Percentiles rank a stretch among this genome's conserved stretches.
These are phyloP conservation scores for Notechis scutatus DNA, from an alignment of 2,113 vertebrate species.

Conservation along the genomic window DNA sequence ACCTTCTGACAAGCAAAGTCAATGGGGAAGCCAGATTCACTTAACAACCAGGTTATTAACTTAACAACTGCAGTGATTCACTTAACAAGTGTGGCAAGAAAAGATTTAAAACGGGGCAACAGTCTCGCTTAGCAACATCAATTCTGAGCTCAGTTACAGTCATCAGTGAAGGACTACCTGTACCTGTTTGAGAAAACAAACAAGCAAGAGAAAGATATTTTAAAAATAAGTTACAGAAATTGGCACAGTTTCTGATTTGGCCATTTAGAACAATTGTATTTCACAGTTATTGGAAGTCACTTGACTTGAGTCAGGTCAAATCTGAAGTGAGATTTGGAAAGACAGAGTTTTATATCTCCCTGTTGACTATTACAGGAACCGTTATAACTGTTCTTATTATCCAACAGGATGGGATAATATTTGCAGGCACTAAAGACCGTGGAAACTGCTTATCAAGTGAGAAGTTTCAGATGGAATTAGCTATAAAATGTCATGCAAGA, in stretches of 20 bases:
- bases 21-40: not conserved
- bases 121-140: not conserved
- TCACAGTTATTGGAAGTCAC: not conserved
- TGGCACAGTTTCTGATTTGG: not conserved
- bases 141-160: not conserved
- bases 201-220: not conserved
- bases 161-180: not conserved
- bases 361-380: not conserved
- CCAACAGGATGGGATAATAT: not conserved
- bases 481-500: not conserved
- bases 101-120: not conserved
- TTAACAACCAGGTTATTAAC: not conserved
- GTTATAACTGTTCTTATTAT: not conserved
- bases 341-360: not conserved
- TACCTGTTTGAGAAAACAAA: not conserved
- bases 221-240: not conserved
- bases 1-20: not conserved
- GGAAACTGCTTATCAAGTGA: not conserved
- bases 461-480: not conserved
- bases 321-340: not conserved
- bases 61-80: not conserved
- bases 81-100: not conserved
- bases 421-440: not conserved
- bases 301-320: not conserved
- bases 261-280: not conserved